phyloP scores from a whole-genome alignment of 2,888 invertebrate species.

The Lapara coniferarum region DNA sequence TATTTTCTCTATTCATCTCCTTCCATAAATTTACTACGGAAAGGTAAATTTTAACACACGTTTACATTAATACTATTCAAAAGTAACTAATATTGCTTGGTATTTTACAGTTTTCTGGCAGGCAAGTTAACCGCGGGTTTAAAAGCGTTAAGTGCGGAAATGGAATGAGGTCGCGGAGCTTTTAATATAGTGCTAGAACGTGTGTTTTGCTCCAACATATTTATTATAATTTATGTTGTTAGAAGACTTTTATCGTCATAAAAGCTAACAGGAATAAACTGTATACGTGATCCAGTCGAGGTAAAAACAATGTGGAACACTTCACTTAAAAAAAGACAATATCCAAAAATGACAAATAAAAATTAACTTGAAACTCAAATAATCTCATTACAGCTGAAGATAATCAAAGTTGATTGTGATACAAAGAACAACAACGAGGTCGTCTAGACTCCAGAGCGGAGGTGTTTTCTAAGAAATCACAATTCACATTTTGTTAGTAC shows the following conservation, averaged over 20 bases:
- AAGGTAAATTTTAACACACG: too few species aligned
- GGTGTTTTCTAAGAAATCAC: conserved; percentile 14
- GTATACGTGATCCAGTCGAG: background rate
- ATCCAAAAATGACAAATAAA: background rate
- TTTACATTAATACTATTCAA: background rate
- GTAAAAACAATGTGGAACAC: background rate
- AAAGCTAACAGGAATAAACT: background rate
- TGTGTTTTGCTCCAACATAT: conserved; percentile 24
- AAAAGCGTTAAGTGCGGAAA: conserved; percentile 73
- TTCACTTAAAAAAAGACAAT: background rate
- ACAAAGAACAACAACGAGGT: conserved; percentile 9
- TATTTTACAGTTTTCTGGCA: conserved; percentile 17
- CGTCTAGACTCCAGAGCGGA: background rate
- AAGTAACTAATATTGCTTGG: background rate
- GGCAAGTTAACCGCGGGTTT: conserved; percentile 58
- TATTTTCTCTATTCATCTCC: too few species aligned
- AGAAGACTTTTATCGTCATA: conserved; percentile 12
- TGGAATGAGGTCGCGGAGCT: conserved; percentile 73
- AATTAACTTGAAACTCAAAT: background rate
- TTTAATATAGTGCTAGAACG: conserved; percentile 71
- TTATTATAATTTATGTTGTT: conserved; percentile 16
- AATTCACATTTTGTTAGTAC: conserved; percentile 21
- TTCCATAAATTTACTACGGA: too few species aligned
- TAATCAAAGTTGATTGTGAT: conserved; percentile 8
- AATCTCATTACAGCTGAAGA: background rate